Conservation (phyloP, 2,797 vertebrate species). For the Euphonia xanthogaster region DNA sequence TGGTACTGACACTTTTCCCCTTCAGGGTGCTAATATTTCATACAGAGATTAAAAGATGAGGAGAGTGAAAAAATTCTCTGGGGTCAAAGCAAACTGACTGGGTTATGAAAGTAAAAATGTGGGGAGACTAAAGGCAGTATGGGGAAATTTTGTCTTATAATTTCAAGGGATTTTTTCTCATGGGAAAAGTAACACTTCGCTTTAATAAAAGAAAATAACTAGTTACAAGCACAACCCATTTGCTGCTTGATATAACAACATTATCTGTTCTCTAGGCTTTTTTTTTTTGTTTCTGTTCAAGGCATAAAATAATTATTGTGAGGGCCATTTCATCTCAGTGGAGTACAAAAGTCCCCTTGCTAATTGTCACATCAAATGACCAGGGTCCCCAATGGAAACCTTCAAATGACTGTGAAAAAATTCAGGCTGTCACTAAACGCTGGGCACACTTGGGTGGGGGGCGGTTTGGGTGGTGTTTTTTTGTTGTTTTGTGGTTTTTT, state of each 20-base stretch:
- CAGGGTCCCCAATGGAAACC: slow-evolving; percentile 77
- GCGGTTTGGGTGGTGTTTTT: too few species aligned
- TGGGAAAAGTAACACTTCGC: slow-evolving; percentile 84
- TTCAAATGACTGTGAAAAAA: slow-evolving; percentile 80
- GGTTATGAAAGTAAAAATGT: slow-evolving; percentile 36
- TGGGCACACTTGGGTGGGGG: slow-evolving; percentile 7
- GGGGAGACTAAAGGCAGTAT: background rate
- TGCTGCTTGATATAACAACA: slow-evolving; percentile 81
- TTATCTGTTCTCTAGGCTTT: slow-evolving; percentile 76
- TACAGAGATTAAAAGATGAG: background rate
- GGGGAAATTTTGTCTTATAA: slow-evolving; percentile 48
- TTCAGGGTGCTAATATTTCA: slow-evolving; percentile 50
- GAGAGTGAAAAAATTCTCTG: background rate
- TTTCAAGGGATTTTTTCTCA: slow-evolving; percentile 72
- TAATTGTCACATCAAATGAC: slow-evolving; percentile 94
- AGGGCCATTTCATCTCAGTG: slow-evolving; percentile 77
- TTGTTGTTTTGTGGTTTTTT: too few species aligned
- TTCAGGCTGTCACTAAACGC: slow-evolving; percentile 66
- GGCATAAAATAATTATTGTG: slow-evolving; percentile 86
- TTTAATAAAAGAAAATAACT: slow-evolving; percentile 73
- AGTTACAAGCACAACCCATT: slow-evolving; percentile 68
- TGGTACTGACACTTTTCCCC: background rate
- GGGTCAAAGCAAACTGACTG: slow-evolving; percentile 9
- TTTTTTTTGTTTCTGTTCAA: slow-evolving; percentile 72
- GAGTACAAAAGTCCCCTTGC: slow-evolving; percentile 83